Evolutionary conservation across 2,888 invertebrate genomes (phyloP), one percentile per base, ranked within the genome.

Genomic region (Netelia inedita): DNA sequence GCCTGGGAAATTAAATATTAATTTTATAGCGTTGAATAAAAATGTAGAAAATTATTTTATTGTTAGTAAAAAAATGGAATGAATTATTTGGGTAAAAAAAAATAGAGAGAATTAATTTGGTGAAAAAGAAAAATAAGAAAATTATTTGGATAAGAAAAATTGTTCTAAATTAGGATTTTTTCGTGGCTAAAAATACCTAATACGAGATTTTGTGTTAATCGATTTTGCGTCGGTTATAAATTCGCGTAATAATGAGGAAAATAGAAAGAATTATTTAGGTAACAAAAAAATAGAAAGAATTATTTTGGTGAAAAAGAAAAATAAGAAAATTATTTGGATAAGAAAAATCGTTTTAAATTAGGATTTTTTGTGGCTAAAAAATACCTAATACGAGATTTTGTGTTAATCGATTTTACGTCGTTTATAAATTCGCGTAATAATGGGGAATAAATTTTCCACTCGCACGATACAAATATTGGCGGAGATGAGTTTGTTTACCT

Each of bases 1-100:
- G 97, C 96, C 95, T 98, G 6, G 6, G 11, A 53, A 63, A 53
- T 28, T 11, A 28, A 28, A 5, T 28, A 28, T 28, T 28, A 3
- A 11, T 2, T 9, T 50, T 50, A 11, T 2, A 50, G 50, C 50
- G n/a, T 50, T 35, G 28, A 11, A 35, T 59, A 0, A 35, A 69
- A 61, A 16, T 55, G 14, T 10, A 16, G n/a, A 46, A 19, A 23
- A 6, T 46, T 35, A 9, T 3, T 57, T 57, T 35, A 9, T 3
- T 57, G 21, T 41, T 41, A 2, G 16, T n/a, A 19, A 35, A 21
- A 53, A 28, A 0, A 28, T n/a, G n/a, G 28, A 28, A 5, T 5
- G 28, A 28, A 28, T 28, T 28, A 28, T 28, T 28, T 3, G 3
- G n/a, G 19, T 61, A 11, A 61, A 11, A 10, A 23, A 28, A 23